These are phyloP conservation scores for Pseudorhombus dupliciocellatus DNA, from an alignment of 2,113 vertebrate species.

Conservation along the genomic window DNA sequence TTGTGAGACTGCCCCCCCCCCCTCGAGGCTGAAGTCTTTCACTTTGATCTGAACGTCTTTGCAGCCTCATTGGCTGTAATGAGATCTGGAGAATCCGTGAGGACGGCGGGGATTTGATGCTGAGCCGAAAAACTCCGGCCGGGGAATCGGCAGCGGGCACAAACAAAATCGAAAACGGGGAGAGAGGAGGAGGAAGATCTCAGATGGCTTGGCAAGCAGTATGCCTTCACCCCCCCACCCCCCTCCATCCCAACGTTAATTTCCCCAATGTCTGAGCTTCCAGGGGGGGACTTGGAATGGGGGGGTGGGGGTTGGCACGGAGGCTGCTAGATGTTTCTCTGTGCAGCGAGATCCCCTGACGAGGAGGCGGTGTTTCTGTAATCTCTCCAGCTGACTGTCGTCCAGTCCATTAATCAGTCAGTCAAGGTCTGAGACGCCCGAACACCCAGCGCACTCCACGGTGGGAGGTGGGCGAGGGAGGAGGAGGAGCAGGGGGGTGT, in stretches of 20 bases:
- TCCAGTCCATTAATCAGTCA: slow-evolving; percentile 80
- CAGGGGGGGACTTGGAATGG: slow-evolving; percentile 48
- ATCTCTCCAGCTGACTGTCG: slow-evolving; percentile 77
- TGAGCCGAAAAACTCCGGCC: slow-evolving; percentile 73
- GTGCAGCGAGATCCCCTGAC: slow-evolving; percentile 57
- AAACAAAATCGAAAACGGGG: slow-evolving; percentile 77
- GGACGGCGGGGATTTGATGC: slow-evolving; percentile 78
- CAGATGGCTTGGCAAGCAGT: slow-evolving; percentile 81
- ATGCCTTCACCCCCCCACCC: slow-evolving; percentile 51
- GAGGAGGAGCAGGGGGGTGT: slow-evolving; percentile 6
- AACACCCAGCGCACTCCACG: slow-evolving; percentile 25
- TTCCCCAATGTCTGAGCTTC: slow-evolving; percentile 81
- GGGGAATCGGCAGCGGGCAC: slow-evolving; percentile 75
- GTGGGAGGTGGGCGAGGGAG: slow-evolving; percentile 11
- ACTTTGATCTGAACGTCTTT: slow-evolving; percentile 83
- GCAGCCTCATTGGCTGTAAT: slow-evolving; percentile 83
- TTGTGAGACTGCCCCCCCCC: neutral
- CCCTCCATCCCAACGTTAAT: slow-evolving; percentile 75
- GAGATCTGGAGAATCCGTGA: slow-evolving; percentile 82
- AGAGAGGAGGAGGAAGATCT: slow-evolving; percentile 74
- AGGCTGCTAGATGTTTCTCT: slow-evolving; percentile 71
- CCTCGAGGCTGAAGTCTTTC: slow-evolving; percentile 54
- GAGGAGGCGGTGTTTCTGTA: slow-evolving; percentile 69
- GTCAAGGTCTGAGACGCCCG: slow-evolving; percentile 69
- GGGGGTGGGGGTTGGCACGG: slow-evolving; percentile 63